phyloP scores from a whole-genome alignment of 2,797 vertebrate species.

The Sebastes glaucus region DNA sequence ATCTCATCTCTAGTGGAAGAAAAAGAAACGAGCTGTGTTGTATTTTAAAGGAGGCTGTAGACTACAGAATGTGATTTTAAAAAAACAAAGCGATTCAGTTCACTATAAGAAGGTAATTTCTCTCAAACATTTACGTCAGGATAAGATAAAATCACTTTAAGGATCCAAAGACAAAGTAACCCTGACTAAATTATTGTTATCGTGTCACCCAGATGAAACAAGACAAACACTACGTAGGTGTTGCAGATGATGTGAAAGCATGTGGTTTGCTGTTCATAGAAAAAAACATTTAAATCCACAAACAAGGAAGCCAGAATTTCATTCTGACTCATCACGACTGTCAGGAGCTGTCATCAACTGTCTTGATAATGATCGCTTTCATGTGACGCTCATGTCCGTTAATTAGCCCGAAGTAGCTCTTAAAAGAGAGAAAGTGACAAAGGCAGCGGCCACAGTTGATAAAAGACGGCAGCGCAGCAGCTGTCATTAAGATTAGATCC shows the following conservation, averaged over 20 bases:
- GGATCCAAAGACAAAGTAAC: neutral
- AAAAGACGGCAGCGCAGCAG: neutral
- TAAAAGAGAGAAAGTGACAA: neutral
- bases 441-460: neutral
- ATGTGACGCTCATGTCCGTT: neutral
- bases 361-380: neutral
- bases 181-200: too few species aligned
- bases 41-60: too few species aligned
- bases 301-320: neutral
- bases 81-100: neutral
- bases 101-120: too few species aligned
- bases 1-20: neutral
- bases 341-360: neutral
- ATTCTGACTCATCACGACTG: neutral
- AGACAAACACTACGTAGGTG: rapidly evolving
- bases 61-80: too few species aligned
- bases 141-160: neutral
- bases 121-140: neutral
- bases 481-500: slow-evolving; percentile 19
- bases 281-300: neutral
- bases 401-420: neutral
- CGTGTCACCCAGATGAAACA: neutral
- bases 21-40: too few species aligned
- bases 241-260: neutral
- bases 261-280: neutral